Evolutionary conservation across 2,888 invertebrate species (phyloP), one percentile per base, ranked within the genome.

Genomic region (Byasa hedistus): DNA sequence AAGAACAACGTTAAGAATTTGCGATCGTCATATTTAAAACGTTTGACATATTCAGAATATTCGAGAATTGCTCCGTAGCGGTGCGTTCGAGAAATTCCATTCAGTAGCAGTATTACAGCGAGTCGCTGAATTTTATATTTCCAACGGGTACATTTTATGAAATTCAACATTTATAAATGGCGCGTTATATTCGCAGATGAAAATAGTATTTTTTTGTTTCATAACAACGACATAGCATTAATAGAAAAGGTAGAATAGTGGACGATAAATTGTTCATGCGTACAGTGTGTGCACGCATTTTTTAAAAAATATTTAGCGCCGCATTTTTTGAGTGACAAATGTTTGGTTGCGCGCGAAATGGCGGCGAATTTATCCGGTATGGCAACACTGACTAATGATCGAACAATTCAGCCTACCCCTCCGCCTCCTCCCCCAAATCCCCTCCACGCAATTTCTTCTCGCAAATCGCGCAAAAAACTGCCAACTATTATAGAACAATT

Each of bases 381-480:
- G n/a, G 51, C 21, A 21, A 51, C 51, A 51, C 51, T 51, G 51
- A 51, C 51, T 51, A 51, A 51, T 51, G 51, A 51, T 51, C n/a
- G 51, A 51, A 51, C 51, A 51, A 51, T 21, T 21, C 21, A 5
- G 51, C 51, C 51, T n/a, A 21, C n/a, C 8, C 15, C n/a, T 15
- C 39, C 36, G 12, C 39, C 15, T 15, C 2, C 3, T 15, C 15
- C 39, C 21, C 21, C 51, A 7, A 19, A 51, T 51, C 15, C 7
- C 51, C 51, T 10, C 27, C 44, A 3, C 44, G 44, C 44, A 51
- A 15, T 51, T 51, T 21, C n/a, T 51, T 10, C 51, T 21, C 21
- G n/a, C 51, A 39, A 39, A 39, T 39, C 39, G 39, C 39, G 51
- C 19, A 51, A 51, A 51, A 51, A 51, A 21, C 51, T 51, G 39